Conservation (phyloP, 30 jellyfish, hydroid and myxozoan species). For the Aurelia aurita complex sp. Pacific region DNA sequence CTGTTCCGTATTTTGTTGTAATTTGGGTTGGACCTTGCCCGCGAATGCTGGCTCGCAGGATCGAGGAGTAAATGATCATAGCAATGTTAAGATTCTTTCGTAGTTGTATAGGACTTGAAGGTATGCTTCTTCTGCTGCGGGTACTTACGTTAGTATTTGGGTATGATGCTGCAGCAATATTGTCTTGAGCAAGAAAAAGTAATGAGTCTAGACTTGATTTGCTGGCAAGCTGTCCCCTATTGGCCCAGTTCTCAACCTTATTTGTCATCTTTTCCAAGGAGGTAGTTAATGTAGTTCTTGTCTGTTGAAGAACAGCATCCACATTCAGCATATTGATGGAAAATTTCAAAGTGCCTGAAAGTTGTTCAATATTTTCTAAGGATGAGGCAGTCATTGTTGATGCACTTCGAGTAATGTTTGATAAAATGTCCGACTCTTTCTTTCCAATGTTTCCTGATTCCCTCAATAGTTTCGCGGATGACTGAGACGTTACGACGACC, state of each 20-base stretch:
- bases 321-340: constrained; percentile 34
- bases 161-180: constrained; percentile 38
- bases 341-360: constrained; percentile 34
- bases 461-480: constrained; percentile 40
- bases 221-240: constrained; percentile 48
- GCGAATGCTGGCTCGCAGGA: constrained; percentile 41
- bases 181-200: constrained; percentile 44
- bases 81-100: constrained; percentile 33
- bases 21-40: constrained; percentile 51
- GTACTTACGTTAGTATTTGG: not conserved
- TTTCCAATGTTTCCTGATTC: constrained; percentile 25
- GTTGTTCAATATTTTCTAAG: constrained; percentile 69
- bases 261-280: constrained; percentile 29
- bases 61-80: constrained; percentile 42
- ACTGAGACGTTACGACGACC: constrained; percentile 39
- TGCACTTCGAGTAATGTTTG: constrained; percentile 46
- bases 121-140: constrained; percentile 25
- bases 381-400: constrained; percentile 63
- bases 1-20: constrained; percentile 34
- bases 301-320: constrained; percentile 3
- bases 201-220: constrained; percentile 25
- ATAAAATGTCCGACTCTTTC: constrained; percentile 29
- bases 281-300: constrained; percentile 36
- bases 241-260: constrained; percentile 35
- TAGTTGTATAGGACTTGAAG: not conserved